Percentiles rank a stretch among this genome's conserved stretches.
Conservation (phyloP, 1,140 invertebrate genomes). For the Megalopta genalis region DNA sequence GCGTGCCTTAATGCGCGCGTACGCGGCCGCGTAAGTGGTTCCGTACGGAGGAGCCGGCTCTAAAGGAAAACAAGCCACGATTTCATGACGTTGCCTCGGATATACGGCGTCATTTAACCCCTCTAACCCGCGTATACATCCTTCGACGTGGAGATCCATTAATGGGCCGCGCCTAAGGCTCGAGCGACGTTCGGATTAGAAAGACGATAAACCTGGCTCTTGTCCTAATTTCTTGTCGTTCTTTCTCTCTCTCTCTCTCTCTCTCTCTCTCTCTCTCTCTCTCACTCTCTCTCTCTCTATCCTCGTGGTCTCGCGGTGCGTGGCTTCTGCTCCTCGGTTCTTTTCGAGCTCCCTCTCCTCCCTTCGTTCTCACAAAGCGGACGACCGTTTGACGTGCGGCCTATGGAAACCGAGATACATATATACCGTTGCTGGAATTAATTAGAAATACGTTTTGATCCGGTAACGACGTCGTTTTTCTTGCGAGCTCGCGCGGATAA, state of each 20-base stretch:
- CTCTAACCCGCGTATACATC: slow-evolving; percentile 42
- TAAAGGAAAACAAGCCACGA: slow-evolving; percentile 52
- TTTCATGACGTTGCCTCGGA: slow-evolving; percentile 44
- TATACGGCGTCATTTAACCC: slow-evolving; percentile 47
- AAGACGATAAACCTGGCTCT: slow-evolving; percentile 30
- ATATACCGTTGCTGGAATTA: slow-evolving; percentile 40
- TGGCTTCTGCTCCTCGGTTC: neutral
- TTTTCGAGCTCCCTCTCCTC: neutral
- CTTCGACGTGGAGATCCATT: slow-evolving; percentile 23
- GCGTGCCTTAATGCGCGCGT: slow-evolving; percentile 45
- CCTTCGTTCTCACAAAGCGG: neutral
- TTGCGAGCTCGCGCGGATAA: neutral
- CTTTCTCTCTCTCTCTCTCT: neutral
- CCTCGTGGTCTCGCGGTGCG: too few relatives aligned
- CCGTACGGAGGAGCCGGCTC: neutral
- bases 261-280: neutral
- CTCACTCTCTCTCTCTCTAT: neutral
- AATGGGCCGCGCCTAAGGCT: slow-evolving; percentile 38
- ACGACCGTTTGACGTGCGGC: slow-evolving; percentile 9
- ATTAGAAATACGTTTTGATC: slow-evolving; percentile 38
- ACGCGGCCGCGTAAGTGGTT: slow-evolving; percentile 44
- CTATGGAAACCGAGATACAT: neutral
- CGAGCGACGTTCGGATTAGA: slow-evolving; percentile 33
- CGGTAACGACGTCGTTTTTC: slow-evolving; percentile 3
- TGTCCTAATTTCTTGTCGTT: slow-evolving; percentile 26